Evolutionary conservation across 1,140 invertebrate genomes (phyloP).

Genomic region (Brachystomella parvula): DNA sequence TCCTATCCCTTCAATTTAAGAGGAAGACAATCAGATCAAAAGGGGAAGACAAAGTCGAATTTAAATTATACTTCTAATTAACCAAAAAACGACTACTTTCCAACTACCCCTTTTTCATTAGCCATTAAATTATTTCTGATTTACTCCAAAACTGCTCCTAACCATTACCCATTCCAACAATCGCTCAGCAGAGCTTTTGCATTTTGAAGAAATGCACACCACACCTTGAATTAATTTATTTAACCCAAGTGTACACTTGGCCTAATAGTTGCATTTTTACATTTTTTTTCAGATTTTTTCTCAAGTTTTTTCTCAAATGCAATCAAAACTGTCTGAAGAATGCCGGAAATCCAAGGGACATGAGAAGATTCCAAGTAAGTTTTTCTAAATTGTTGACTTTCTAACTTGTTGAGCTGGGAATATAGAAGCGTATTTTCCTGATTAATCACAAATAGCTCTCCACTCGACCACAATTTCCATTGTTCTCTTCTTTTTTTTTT

Average conservation of each 20-base stretch:
- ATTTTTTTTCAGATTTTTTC: constrained; percentile 85
- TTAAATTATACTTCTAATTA: constrained; percentile 1
- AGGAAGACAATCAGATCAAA: constrained; percentile 5
- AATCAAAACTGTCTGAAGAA: constrained; percentile 99
- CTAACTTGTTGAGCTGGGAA: neutral
- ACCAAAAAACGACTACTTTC: neutral
- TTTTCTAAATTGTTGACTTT: neutral
- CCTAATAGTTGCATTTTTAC: too few relatives aligned
- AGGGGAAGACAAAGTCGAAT: neutral
- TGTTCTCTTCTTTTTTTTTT: neutral
- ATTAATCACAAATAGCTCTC: neutral
- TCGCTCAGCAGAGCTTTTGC: too few relatives aligned
- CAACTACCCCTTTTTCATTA: neutral
- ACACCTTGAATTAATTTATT: too few relatives aligned
- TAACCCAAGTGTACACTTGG: too few relatives aligned
- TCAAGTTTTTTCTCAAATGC: constrained; percentile 99
- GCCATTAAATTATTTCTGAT: too few relatives aligned
- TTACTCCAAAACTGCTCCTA: too few relatives aligned
- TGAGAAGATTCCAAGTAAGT: constrained; percentile 97
- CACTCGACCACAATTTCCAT: neutral
- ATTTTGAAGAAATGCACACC: too few relatives aligned
- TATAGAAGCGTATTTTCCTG: too few relatives aligned
- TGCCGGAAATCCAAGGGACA: constrained; percentile 97
- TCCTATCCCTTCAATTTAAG: neutral
- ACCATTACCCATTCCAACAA: too few relatives aligned